phyloP scores from a whole-genome alignment of 1,140 invertebrate genomes.

The Ips nitidus region DNA sequence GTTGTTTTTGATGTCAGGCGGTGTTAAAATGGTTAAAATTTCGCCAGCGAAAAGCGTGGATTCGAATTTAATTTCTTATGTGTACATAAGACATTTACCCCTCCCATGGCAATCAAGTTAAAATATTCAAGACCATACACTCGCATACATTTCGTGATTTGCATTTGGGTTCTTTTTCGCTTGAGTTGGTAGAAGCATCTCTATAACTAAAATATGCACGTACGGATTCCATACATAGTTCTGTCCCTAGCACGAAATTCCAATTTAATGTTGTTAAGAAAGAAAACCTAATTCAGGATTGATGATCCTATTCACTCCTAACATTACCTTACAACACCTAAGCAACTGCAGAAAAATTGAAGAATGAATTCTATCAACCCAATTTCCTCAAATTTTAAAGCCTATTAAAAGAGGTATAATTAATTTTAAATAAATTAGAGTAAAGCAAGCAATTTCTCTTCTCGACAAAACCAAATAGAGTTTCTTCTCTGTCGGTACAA shows the following conservation, averaged over 20 bases:
- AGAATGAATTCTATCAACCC: no score
- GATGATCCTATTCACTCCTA: slow-evolving; percentile 42
- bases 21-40: no score
- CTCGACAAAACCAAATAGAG: no score
- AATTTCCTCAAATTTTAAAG: no score
- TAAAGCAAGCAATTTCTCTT: no score
- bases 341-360: no score
- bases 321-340: no score
- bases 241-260: background rate
- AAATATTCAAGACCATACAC: slow-evolving; percentile 11
- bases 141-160: slow-evolving; percentile 6
- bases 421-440: no score
- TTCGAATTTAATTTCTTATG: background rate
- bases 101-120: slow-evolving; percentile 4
- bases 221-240: slow-evolving; percentile 15
- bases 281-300: slow-evolving; percentile 45
- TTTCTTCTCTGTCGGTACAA: no score
- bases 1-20: no score
- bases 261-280: slow-evolving; percentile 26
- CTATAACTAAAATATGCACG: slow-evolving; percentile 19
- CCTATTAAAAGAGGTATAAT: no score
- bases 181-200: background rate
- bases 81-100: slow-evolving; percentile 6
- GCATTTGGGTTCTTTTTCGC: slow-evolving; percentile 4
- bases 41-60: background rate